Percentiles rank a stretch among this genome's conserved stretches.
Evolutionary conservation across 2,797 vertebrate species (phyloP).

Genomic region (Myotis daubentonii): DNA sequence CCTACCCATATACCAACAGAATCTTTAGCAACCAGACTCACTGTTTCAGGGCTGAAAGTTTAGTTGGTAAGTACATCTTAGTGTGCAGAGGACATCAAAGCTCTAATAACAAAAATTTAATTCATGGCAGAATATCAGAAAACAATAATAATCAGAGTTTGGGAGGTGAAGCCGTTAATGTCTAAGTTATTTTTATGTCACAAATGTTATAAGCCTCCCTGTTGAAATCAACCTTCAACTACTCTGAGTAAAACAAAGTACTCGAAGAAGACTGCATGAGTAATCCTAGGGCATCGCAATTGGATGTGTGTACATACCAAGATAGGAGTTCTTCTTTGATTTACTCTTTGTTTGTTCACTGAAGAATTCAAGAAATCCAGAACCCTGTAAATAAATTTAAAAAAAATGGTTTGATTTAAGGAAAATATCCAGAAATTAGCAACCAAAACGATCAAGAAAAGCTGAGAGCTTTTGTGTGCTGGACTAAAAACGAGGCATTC

Average conservation of each 20-base stretch:
- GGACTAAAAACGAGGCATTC: neutral
- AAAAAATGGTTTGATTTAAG: constrained; percentile 28
- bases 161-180: neutral
- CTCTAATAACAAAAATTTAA: neutral
- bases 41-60: neutral
- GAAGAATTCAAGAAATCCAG: constrained; percentile 58
- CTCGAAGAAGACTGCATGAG: neutral
- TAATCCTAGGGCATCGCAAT: neutral
- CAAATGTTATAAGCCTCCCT: neutral
- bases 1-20: neutral
- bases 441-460: neutral
- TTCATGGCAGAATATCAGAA: neutral
- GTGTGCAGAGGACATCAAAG: neutral
- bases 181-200: constrained; percentile 22
- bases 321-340: constrained; percentile 51
- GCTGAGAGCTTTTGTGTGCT: neutral
- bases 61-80: neutral
- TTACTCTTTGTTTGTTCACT: constrained; percentile 55
- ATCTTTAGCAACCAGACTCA: neutral
- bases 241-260: neutral
- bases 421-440: constrained; percentile 41
- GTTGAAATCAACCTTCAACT: constrained; percentile 8
- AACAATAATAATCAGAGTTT: neutral
- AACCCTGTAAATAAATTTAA: constrained; percentile 66
- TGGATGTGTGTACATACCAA: constrained; percentile 72